These are phyloP conservation scores for Vulpes ferrilata DNA, from an alignment of 2,113 vertebrate genomes.

Conservation along the genomic window DNA sequence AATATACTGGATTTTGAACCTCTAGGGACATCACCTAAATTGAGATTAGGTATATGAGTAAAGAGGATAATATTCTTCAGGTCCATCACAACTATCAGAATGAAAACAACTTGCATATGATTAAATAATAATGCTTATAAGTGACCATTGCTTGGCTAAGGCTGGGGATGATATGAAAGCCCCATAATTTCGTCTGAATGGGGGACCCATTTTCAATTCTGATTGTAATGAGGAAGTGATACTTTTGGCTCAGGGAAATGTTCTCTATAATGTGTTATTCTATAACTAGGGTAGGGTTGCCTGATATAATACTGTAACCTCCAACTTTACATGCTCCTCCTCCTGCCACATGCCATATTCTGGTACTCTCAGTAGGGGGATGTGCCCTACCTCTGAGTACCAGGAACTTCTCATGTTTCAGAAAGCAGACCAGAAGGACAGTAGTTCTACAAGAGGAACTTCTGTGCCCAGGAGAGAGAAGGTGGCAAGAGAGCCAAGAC, in stretches of 20 bases:
- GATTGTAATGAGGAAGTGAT: neutral
- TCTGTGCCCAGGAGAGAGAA: neutral
- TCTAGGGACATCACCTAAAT: neutral
- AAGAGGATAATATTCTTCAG: neutral
- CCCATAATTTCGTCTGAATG: neutral
- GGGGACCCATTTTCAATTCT: neutral
- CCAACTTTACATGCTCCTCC: neutral
- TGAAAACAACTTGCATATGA: neutral
- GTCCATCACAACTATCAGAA: neutral
- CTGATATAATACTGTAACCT: neutral
- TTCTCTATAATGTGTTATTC: neutral
- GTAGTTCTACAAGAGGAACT: neutral
- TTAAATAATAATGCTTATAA: neutral
- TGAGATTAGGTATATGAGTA: neutral
- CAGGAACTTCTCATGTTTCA: neutral
- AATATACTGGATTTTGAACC: slow-evolving; percentile 14
- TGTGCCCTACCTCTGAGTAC: neutral
- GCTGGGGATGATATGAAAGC: neutral
- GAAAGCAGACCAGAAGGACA: neutral
- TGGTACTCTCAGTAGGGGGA: neutral
- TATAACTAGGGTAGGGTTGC: neutral
- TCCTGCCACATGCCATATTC: neutral
- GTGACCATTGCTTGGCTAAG: neutral
- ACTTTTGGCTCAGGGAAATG: neutral
- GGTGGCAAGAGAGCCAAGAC: neutral